A percentile compares a stretch with the other conserved stretches of the same genome.
Conservation (phyloP, 1,140 invertebrate genomes). For the Conus ventricosus region DNA sequence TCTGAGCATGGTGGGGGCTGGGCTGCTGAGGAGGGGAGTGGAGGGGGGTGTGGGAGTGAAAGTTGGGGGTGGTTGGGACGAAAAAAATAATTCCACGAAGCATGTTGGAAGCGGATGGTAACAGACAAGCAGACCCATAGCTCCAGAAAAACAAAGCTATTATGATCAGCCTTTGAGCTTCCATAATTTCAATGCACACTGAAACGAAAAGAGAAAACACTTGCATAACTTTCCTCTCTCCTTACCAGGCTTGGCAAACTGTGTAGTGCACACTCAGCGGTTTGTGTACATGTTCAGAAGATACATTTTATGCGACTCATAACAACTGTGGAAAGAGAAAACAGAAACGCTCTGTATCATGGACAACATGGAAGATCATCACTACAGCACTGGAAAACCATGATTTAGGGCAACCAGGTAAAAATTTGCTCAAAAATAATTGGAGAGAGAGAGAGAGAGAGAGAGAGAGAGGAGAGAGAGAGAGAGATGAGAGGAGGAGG, state of each 20-base stretch:
- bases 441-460: no score
- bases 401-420: no score
- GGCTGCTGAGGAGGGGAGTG: no score
- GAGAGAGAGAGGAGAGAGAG: no score
- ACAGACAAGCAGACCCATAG: not conserved
- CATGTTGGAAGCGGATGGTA: not conserved
- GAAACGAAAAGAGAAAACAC: not conserved
- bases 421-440: no score
- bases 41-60: no score
- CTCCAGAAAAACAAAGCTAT: not conserved
- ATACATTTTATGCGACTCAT: conserved; percentile 31
- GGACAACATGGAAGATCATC: no score
- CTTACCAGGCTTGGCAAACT: conserved; percentile 3
- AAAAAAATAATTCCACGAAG: not conserved
- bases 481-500: no score
- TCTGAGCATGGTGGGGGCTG: no score
- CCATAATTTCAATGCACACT: not conserved
- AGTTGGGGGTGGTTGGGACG: no score
- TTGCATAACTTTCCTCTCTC: not conserved
- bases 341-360: not conserved
- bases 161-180: not conserved
- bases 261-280: conserved; percentile 9
- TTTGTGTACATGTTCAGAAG: conserved; percentile 33
- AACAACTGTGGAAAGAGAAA: conserved; percentile 24
- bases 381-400: no score